These are phyloP conservation scores for Plebejus melissa DNA, from an alignment of 2,888 invertebrate species.

Conservation along the genomic window DNA sequence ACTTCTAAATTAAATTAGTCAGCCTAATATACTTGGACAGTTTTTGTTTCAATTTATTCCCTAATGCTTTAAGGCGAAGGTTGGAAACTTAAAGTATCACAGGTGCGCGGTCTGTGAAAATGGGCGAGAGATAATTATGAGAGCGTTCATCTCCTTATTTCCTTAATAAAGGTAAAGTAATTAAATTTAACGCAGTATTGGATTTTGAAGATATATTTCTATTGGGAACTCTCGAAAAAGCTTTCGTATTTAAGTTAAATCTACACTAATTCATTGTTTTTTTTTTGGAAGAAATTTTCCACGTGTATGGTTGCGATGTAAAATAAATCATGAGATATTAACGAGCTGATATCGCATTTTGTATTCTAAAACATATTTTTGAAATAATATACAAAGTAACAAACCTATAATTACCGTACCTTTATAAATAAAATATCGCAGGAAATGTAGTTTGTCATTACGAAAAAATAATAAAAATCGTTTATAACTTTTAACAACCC, in stretches of 20 bases:
- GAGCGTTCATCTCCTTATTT: slow-evolving; percentile 21
- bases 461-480: too few species aligned
- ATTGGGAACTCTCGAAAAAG: neutral
- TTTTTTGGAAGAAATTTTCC: neutral
- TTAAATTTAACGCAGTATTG: slow-evolving; percentile 23
- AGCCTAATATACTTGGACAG: neutral
- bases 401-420: too few species aligned
- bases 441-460: too few species aligned
- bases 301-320: neutral
- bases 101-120: slow-evolving; percentile 18
- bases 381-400: too few species aligned
- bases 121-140: slow-evolving; percentile 26
- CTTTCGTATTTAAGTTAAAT: neutral
- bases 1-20: neutral
- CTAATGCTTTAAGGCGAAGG: slow-evolving; percentile 18
- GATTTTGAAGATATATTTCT: slow-evolving; percentile 12
- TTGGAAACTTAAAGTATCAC: slow-evolving; percentile 22
- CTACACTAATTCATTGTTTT: neutral
- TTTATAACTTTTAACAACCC: too few species aligned
- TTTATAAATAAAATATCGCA: too few species aligned
- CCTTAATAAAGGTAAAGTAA: slow-evolving; percentile 23
- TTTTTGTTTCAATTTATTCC: slow-evolving; percentile 9
- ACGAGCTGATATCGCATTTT: too few species aligned
- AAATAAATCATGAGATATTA: neutral
- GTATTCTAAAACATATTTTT: too few species aligned